Base-by-base conservation (phyloP, 2,888 invertebrate species). In the Oxystoma pomonae region DNA sequence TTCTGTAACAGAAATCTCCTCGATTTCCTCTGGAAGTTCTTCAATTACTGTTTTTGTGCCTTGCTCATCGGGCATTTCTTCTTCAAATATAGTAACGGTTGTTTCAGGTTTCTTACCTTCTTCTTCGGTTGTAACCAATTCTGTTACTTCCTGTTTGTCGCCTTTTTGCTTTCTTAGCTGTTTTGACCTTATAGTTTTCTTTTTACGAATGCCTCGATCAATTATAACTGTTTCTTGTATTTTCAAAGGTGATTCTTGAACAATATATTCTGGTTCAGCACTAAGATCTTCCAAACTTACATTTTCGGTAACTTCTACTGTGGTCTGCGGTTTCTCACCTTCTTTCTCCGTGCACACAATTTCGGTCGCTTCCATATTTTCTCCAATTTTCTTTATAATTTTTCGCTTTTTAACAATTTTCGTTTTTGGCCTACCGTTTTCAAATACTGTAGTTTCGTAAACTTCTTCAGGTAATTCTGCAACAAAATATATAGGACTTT, bases 291-390 rank as follows among this genome's bases (percentile, higher is more conserved):
- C n/a, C n/a, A n/a, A n/a, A n/a, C n/a, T n/a, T n/a, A n/a, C n/a
- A n/a, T n/a, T n/a, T n/a, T n/a, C n/a, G n/a, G n/a, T n/a, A n/a
- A n/a, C n/a, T n/a, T n/a, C n/a, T n/a, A n/a, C n/a, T n/a, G n/a
- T 80, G 0, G 73, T 75, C 60, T 76, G 69, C 0, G 79, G 77
- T 49, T 67, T 35, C 65, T 82, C 78, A 55, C 81, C 75, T 58
- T 72, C 73, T 65, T 75, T 72, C 69, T 75, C 69, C 1, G 73
- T 66, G 3, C 74, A 73, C 22, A 72, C 69, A 65, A 84, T 82
- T 76, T 81, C 80, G 59, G 75, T 73, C 21, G 71, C 68, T 74
- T 80, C 74, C 69, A 75, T 59, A 70, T 76, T 68, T 20, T 68
- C 72, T 2, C 73, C 77, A 18, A 69, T 74, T 20, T 73, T 72